Percentiles rank a stretch among this genome's conserved stretches.
Conservation (phyloP, 2,113 vertebrate species). For the Siniperca chuatsi region DNA sequence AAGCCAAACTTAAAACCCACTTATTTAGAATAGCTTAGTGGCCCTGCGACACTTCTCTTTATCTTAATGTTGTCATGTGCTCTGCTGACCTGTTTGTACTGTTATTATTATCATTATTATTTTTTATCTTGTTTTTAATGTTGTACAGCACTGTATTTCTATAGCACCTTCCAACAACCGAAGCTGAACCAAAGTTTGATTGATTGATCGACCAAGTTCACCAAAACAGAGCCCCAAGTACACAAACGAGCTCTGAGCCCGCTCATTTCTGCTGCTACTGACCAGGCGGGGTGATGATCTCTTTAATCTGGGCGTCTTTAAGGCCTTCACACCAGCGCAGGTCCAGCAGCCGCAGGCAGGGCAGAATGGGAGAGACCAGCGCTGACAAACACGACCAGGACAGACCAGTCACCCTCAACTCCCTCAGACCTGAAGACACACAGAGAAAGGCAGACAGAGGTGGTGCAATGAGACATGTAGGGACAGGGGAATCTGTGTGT, state of each 20-base stretch:
- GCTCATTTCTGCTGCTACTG: conserved; percentile 7
- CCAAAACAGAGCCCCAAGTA: too few species aligned
- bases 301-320: conserved; percentile 95
- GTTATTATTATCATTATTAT: too few species aligned
- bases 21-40: too few species aligned
- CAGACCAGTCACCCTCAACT: conserved; percentile 93
- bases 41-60: too few species aligned
- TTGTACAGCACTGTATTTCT: too few species aligned
- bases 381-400: conserved; percentile 94
- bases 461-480: not conserved
- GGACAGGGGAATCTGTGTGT: not conserved
- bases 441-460: not conserved
- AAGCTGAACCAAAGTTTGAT: too few species aligned
- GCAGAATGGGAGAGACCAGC: conserved; percentile 92
- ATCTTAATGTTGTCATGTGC: too few species aligned
- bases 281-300: conserved; percentile 90
- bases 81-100: too few species aligned
- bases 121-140: too few species aligned
- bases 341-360: conserved; percentile 93
- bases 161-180: too few species aligned
- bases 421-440: conserved; percentile 89
- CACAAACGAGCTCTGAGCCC: not conserved
- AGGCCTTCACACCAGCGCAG: conserved; percentile 97
- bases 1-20: too few species aligned
- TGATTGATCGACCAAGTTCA: too few species aligned